Percentiles rank a stretch among this genome's conserved stretches.
Conservation (phyloP, 2,113 vertebrate species). For the Barbus barbus region DNA sequence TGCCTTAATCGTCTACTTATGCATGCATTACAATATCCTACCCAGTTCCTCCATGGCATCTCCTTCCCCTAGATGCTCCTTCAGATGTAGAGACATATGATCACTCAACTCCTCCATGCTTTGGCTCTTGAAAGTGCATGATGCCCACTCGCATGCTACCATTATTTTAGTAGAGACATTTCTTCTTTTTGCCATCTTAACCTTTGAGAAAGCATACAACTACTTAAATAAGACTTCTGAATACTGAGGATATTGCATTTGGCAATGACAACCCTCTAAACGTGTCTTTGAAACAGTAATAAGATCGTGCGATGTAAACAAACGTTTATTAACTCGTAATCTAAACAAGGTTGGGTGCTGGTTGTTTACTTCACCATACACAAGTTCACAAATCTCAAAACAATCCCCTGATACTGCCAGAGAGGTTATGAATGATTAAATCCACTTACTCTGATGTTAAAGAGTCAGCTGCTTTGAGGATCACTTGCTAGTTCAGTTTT, state of each 20-base stretch:
- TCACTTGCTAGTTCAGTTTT: neutral
- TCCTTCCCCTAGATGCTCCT: slow-evolving; percentile 70
- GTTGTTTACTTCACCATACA: neutral
- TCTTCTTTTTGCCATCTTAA: slow-evolving; percentile 69
- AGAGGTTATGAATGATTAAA: neutral
- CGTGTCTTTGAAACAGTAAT: neutral
- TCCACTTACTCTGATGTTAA: neutral
- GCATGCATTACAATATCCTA: slow-evolving; percentile 50
- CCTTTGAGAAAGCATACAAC: neutral
- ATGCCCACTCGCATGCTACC: slow-evolving; percentile 71
- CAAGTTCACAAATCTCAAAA: neutral
- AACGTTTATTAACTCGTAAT: neutral
- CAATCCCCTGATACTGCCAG: neutral
- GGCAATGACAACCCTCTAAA: neutral
- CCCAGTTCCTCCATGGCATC: slow-evolving; percentile 80
- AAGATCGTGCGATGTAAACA: neutral
- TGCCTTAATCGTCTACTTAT: neutral
- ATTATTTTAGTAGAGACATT: slow-evolving; percentile 58
- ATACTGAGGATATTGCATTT: neutral
- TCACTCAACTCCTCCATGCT: slow-evolving; percentile 74
- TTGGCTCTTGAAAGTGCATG: slow-evolving; percentile 69
- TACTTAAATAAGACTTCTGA: neutral
- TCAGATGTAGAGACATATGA: slow-evolving; percentile 67
- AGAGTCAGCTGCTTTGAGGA: neutral
- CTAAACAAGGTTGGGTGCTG: neutral